phyloP scores from a whole-genome alignment of 2,113 vertebrate species.

The Nematolebias whitei region DNA sequence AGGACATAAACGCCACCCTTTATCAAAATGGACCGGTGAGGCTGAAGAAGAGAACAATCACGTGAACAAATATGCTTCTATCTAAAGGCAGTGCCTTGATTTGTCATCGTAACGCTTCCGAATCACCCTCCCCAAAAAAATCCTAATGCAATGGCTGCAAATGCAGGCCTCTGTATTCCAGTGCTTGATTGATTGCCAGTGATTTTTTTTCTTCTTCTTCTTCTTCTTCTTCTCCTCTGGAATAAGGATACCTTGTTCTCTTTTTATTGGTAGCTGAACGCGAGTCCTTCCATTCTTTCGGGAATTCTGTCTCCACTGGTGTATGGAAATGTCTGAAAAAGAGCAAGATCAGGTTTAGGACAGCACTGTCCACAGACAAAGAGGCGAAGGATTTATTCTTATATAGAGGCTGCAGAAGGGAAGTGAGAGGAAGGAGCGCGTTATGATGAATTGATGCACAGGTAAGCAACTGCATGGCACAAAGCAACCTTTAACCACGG shows the following conservation, averaged over 20 bases:
- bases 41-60: slow-evolving; percentile 90
- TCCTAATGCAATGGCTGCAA: slow-evolving; percentile 83
- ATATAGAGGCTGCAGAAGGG: slow-evolving; percentile 82
- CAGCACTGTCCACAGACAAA: slow-evolving; percentile 97
- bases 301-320: slow-evolving; percentile 95
- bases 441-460: slow-evolving; percentile 98
- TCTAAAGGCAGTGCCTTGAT: slow-evolving; percentile 95
- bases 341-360: slow-evolving; percentile 99
- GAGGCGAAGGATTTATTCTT: slow-evolving; percentile 92
- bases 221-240: slow-evolving; percentile 47
- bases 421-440: slow-evolving; percentile 83
- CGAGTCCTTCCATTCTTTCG: slow-evolving; percentile 95
- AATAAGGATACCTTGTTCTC: slow-evolving; percentile 86
- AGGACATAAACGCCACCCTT: slow-evolving; percentile 76
- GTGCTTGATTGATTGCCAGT: slow-evolving; percentile 82
- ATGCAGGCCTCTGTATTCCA: slow-evolving; percentile 73
- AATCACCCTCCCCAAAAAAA: slow-evolving; percentile 78
- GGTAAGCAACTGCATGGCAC: slow-evolving; percentile 97
- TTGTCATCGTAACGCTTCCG: slow-evolving; percentile 92
- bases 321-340: slow-evolving; percentile 96
- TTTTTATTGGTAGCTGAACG: slow-evolving; percentile 98
- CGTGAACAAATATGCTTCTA: slow-evolving; percentile 97
- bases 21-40: slow-evolving; percentile 82
- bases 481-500: slow-evolving; percentile 91
- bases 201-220: slow-evolving; percentile 69